Conservation (phyloP, 2,113 vertebrate species). For the Spilogale gracilis region DNA sequence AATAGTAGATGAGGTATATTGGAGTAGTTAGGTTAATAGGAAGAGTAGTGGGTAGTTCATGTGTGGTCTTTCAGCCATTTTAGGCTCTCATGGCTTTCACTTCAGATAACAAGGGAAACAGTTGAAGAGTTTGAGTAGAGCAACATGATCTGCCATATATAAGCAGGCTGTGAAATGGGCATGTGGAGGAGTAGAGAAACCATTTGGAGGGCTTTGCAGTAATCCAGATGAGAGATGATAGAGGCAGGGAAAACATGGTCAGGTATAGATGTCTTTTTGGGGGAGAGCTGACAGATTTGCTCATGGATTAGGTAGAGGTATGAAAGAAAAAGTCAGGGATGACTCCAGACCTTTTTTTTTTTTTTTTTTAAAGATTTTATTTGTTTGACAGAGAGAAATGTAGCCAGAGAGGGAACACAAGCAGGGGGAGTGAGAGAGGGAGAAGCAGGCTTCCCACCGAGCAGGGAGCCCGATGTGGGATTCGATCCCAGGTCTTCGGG, state of each 20-base stretch:
- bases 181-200: neutral
- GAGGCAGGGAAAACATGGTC: constrained; percentile 7
- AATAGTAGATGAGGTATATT: neutral
- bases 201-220: neutral
- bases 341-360: constrained; percentile 23
- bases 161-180: neutral
- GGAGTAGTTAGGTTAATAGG: neutral
- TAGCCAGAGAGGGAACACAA: too few species aligned
- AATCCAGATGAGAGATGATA: neutral
- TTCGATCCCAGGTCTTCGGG: too few species aligned
- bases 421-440: too few species aligned
- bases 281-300: neutral
- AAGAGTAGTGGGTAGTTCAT: neutral
- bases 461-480: too few species aligned
- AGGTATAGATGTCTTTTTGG: neutral
- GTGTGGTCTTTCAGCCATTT: neutral
- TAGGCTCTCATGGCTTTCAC: neutral
- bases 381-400: too few species aligned
- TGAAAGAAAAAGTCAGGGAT: neutral
- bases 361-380: too few species aligned
- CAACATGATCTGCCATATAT: neutral
- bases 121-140: neutral
- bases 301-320: neutral
- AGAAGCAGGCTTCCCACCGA: too few species aligned
- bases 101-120: neutral